Evolutionary conservation across 2,888 invertebrate genomes (phyloP), one percentile per base, ranked within the genome.

Genomic region (Lithophane leautieri): DNA sequence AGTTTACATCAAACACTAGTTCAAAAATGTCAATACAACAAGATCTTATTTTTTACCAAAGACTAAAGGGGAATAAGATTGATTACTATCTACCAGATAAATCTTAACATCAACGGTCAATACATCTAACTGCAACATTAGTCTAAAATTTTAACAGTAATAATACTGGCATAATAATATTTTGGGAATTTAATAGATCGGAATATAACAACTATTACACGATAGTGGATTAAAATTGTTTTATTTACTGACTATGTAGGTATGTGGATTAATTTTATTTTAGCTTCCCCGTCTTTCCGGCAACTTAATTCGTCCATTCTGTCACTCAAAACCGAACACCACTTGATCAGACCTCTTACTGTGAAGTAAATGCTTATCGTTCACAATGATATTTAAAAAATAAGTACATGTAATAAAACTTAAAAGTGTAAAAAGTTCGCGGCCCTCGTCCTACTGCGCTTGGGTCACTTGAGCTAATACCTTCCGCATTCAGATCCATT

Each of bases 271-370:
- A 87, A 83, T 90, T 82, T 58, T 78, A 76, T 89, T 91, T 93
- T 91, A 94, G 95, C 95, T 96, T 96, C 96, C 96, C 94, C 95
- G 95, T 95, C 95, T 91, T 84, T 89, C 93, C 91, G 92, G 93
- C 94, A 93, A 94, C 93, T 93, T 90, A 93, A 92, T 94, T 94
- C 93, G 96, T 96, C 95, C 93, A 91, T 95, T 88, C 92, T 92
- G 88, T 90, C 96, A 95, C 93, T 93, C 94, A 76, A 90, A 92
- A 94, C 94, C 94, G 89, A 94, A 93, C 95, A 91, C 92, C 93
- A 94, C 92, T 91, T 84, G 84, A 85, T 88, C 86, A 88, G 79
- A 89, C 85, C 88, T 92, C 90, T 88, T 91, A 88, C 86, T 90
- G 84, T 92, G 94, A 94, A 94, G 95, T 95, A 95, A 95, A 95